Evolutionary conservation across 2,113 vertebrate genomes (phyloP), one percentile per base, ranked within the genome.

Genomic region (Catharus minimus): DNA sequence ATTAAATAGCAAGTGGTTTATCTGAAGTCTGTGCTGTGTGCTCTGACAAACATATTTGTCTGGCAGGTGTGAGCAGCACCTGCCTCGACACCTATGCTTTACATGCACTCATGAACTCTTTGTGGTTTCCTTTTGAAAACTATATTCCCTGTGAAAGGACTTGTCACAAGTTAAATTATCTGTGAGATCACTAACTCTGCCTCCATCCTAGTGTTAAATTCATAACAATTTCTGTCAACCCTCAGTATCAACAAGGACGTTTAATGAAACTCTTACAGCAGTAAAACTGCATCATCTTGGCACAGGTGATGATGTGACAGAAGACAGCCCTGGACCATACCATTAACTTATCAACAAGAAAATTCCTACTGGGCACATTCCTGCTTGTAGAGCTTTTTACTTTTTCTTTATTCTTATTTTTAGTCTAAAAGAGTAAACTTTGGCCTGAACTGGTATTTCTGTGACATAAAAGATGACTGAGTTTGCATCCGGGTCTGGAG

Each of bases 111-210:
- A 33, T 81, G 66, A 88, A n/a, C 33, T 67, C 43, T 55, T 58
- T 38, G 33, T 81, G 49, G 61, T 78, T 20, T 77, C 39, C 49
- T 41, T 71, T 57, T 24, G 39, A 83, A 79, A 80, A 61, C 1
- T 32, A 10, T 53, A 52, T 68, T 78, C 32, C 36, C 50, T 68
- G 46, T 75, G 62, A 94, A 90, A 84, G 73, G 49, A 44, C 38
- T 90, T 77, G 20, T 90, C 68, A 86, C 65, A 57, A 43, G 41
- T 41, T 71, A 88, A 95, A 88, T 88, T 88, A 62, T 24, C 65
- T 75, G 74, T 84, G 55, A 93, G 49, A 82, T 88, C 80, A 68
- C 65, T 66, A 64, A 52, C 44, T 87, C 74, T 82, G 41, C 75
- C 61, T 78, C 73, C 50, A 66, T 75, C 50, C 43, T 68, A 55